phyloP scores from a whole-genome alignment of 2,888 invertebrate genomes.

The Trilocha varians region DNA sequence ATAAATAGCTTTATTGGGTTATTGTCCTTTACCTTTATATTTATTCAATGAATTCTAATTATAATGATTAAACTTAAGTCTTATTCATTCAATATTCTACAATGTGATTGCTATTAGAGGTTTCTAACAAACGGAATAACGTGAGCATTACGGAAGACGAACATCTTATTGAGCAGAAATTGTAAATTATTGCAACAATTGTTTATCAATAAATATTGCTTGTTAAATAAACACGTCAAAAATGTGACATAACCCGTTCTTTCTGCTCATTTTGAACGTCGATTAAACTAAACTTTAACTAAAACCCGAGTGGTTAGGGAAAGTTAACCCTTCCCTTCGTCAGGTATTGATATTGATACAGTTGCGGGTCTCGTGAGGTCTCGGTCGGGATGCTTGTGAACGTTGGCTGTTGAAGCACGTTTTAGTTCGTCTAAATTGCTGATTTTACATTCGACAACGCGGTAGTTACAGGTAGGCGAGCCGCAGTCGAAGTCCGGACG shows the following conservation, averaged over 20 bases:
- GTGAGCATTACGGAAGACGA: constrained; percentile 53
- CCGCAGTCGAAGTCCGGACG: constrained; percentile 60
- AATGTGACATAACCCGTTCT: constrained; percentile 13
- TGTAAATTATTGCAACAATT: constrained; percentile 2
- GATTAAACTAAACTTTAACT: constrained; percentile 13
- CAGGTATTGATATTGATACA: constrained; percentile 74
- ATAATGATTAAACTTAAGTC: too few relatives aligned
- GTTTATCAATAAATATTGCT: neutral
- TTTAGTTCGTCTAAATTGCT: constrained; percentile 59
- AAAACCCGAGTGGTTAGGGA: constrained; percentile 22
- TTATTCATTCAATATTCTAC: too few relatives aligned
- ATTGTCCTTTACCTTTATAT: too few relatives aligned
- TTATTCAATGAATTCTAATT: too few relatives aligned
- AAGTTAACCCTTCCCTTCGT: constrained; percentile 69
- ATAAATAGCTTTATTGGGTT: too few relatives aligned
- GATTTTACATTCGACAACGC: constrained; percentile 63
- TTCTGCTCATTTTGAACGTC: constrained; percentile 27
- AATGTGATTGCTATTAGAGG: neutral
- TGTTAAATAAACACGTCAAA: constrained; percentile 16
- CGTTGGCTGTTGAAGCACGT: constrained; percentile 28
- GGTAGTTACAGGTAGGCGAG: constrained; percentile 57
- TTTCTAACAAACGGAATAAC: constrained; percentile 13
- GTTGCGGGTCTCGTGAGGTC: constrained; percentile 53
- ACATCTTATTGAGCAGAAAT: constrained; percentile 33
- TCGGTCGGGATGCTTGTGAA: constrained; percentile 30